Evolutionary conservation across 2,888 invertebrate genomes (phyloP).

Genomic region (Chaetogeoica ovagalla): DNA sequence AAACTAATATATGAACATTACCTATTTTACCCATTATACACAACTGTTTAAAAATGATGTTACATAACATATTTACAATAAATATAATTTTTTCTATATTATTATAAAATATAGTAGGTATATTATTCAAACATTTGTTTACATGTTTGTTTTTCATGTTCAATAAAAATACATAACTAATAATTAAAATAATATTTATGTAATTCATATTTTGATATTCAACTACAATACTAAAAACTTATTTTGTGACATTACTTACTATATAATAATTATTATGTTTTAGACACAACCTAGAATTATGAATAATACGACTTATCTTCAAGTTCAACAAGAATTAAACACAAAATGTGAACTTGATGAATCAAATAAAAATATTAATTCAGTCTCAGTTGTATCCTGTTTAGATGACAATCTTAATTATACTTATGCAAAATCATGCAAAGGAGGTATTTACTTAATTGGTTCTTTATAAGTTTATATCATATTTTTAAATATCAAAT

Average conservation of each 20-base stretch:
- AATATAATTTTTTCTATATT: too few species aligned
- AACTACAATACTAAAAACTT: too few species aligned
- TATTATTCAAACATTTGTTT: too few species aligned
- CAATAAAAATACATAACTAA: too few species aligned
- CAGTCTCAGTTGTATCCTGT: slow-evolving; percentile 20
- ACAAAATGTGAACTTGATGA: slow-evolving; percentile 4
- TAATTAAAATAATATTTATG: too few species aligned
- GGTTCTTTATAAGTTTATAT: not conserved
- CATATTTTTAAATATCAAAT: not conserved
- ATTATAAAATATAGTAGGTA: too few species aligned
- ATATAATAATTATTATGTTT: slow-evolving; percentile 5
- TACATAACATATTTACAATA: too few species aligned
- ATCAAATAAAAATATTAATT: not conserved
- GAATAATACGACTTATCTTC: slow-evolving; percentile 14
- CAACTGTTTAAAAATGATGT: too few species aligned
- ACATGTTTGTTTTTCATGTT: too few species aligned
- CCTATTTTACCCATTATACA: too few species aligned
- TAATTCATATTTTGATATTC: too few species aligned
- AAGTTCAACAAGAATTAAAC: not conserved
- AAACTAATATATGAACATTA: too few species aligned
- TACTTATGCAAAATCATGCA: slow-evolving; percentile 45
- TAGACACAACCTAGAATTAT: slow-evolving; percentile 17
- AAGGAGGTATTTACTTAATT: slow-evolving; percentile 38
- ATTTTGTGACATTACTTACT: not conserved
- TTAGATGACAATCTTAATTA: slow-evolving; percentile 33